Evolutionary conservation across 2,797 vertebrate genomes (phyloP).

Genomic region (Platalea minor): DNA sequence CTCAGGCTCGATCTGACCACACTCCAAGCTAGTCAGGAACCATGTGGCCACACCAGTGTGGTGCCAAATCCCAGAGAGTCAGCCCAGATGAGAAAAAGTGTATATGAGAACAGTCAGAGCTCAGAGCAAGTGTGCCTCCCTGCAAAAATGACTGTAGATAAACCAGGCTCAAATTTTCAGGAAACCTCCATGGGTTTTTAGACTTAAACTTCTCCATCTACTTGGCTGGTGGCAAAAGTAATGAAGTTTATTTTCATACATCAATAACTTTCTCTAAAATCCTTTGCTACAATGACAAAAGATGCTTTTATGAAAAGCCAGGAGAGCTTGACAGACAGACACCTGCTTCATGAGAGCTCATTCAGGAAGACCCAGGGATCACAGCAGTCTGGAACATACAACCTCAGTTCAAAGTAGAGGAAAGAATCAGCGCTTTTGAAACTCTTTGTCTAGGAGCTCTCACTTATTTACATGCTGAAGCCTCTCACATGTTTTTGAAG

Average conservation of each 20-base stretch:
- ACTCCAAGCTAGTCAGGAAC: constrained; percentile 5
- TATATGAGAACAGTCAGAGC: neutral
- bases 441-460: neutral
- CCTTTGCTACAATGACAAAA: neutral
- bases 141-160: neutral
- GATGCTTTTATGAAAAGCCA: neutral
- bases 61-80: constrained; percentile 19
- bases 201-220: neutral
- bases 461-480: neutral
- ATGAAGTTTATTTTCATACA: neutral
- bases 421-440: neutral
- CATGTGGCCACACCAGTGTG: neutral
- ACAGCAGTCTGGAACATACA: neutral
- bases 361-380: neutral
- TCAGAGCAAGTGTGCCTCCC: neutral
- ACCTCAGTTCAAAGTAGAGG: neutral
- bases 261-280: neutral
- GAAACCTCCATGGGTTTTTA: neutral
- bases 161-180: neutral
- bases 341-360: neutral
- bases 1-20: neutral
- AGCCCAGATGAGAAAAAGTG: constrained; percentile 9
- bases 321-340: neutral
- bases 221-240: neutral
- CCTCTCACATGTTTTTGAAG: neutral